These are phyloP conservation scores for Alloscopus bannaensis DNA, from an alignment of 2,888 invertebrate genomes.

Conservation along the genomic window DNA sequence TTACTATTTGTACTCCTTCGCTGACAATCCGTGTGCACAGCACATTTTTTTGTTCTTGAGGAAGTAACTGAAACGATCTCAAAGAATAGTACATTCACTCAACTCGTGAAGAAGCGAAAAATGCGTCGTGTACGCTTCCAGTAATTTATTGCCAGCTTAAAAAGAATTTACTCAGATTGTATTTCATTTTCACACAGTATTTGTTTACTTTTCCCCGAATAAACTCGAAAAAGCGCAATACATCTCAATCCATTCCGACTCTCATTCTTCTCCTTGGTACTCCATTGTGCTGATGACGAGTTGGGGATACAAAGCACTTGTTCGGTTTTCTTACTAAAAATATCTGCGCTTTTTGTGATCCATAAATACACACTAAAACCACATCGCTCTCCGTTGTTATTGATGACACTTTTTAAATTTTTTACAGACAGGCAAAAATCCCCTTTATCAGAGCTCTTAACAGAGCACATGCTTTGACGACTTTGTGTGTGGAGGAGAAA, in stretches of 20 bases:
- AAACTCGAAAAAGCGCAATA: background rate
- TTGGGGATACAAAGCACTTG: background rate
- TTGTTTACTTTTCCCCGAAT: slow-evolving; percentile 21
- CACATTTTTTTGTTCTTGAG: no score
- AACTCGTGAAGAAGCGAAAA: no score
- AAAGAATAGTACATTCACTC: background rate
- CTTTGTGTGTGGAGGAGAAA: no score
- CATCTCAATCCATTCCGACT: background rate
- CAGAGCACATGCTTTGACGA: no score
- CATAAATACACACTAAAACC: no score
- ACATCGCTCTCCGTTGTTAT: no score
- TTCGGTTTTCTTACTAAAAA: no score
- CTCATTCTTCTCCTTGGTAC: background rate
- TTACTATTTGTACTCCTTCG: background rate
- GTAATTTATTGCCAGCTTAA: slow-evolving; percentile 5
- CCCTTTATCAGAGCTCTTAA: no score
- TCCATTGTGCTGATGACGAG: background rate
- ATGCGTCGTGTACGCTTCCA: background rate
- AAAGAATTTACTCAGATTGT: slow-evolving; percentile 32
- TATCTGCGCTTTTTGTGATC: no score
- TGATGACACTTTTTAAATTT: slow-evolving; percentile 39
- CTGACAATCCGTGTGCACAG: no score
- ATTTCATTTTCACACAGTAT: slow-evolving; percentile 14
- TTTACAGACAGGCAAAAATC: background rate
- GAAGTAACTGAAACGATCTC: no score